phyloP scores from a whole-genome alignment of 2,797 vertebrate genomes.

The Centropyge bicolor region DNA sequence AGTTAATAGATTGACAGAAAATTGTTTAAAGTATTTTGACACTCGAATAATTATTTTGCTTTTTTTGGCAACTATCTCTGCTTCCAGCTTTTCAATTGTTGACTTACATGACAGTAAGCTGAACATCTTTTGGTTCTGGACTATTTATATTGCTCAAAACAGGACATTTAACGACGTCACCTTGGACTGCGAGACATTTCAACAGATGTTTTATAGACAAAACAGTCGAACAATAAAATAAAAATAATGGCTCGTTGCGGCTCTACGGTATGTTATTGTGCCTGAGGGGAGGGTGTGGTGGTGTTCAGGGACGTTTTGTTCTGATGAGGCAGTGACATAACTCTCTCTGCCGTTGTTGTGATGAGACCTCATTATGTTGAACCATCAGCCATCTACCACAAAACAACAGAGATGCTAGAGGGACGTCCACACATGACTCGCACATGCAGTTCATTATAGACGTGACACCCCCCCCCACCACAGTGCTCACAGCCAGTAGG shows the following conservation, averaged over 20 bases:
- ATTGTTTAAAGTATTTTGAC: background rate
- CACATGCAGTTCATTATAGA: constrained; percentile 49
- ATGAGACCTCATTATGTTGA: constrained; percentile 68
- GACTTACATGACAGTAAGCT: background rate
- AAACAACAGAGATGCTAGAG: constrained; percentile 13
- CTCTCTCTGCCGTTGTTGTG: constrained; percentile 65
- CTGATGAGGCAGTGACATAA: constrained; percentile 63
- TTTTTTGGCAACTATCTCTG: background rate
- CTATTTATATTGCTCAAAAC: background rate
- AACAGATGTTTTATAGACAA: constrained; percentile 6
- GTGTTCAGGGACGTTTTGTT: constrained; percentile 43
- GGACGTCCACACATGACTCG: constrained; percentile 26
- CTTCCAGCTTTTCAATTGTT: background rate
- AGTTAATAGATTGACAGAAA: too few relatives aligned
- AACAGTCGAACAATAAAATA: background rate
- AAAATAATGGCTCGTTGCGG: background rate
- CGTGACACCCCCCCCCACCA: background rate
- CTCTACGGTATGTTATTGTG: background rate
- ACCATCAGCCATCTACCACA: constrained; percentile 55
- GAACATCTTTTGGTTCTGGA: background rate
- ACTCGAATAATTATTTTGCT: background rate
- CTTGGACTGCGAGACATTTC: background rate
- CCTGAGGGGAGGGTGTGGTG: constrained; percentile 20
- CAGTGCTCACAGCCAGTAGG: constrained; percentile 18
- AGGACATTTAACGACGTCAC: background rate